A percentile compares a stretch with the other conserved stretches of the same genome.
phyloP scores from a whole-genome alignment of 2,888 invertebrate species.

The Cyaniris semiargus region DNA sequence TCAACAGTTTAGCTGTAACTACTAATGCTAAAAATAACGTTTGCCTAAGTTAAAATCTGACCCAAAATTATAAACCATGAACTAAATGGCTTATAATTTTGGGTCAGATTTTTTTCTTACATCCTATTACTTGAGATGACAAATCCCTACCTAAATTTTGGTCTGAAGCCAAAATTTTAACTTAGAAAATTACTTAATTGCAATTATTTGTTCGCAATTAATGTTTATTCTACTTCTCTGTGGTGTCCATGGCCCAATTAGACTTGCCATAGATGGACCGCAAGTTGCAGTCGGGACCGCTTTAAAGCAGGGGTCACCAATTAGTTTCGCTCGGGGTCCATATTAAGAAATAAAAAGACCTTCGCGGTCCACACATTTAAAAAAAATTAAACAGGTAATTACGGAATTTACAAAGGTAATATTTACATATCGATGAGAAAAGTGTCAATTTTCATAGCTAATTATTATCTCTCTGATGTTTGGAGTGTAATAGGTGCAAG shows the following conservation, averaged over 20 bases:
- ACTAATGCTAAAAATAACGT: constrained; percentile 7
- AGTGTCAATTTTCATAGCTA: too few species aligned
- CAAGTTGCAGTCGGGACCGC: too few species aligned
- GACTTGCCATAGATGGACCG: background rate
- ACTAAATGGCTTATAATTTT: background rate
- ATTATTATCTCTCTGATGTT: too few species aligned
- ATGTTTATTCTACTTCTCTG: constrained; percentile 3
- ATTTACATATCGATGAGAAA: too few species aligned
- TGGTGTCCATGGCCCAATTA: constrained; percentile 2
- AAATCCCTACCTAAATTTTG: background rate
- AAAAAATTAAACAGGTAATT: too few species aligned
- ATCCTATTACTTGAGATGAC: background rate
- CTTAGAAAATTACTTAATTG: background rate
- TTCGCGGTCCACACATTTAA: too few species aligned
- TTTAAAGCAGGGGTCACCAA: too few species aligned
- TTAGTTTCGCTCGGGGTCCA: too few species aligned
- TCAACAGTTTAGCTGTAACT: background rate
- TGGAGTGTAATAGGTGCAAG: too few species aligned
- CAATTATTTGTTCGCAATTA: background rate
- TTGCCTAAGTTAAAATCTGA: background rate
- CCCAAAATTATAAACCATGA: background rate
- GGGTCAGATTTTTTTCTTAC: background rate
- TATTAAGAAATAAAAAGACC: too few species aligned
- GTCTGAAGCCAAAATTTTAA: background rate
- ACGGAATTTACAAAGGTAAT: too few species aligned